Evolutionary conservation across 2,797 vertebrate species (phyloP).

Genomic region (Rhodeus uyekii): DNA sequence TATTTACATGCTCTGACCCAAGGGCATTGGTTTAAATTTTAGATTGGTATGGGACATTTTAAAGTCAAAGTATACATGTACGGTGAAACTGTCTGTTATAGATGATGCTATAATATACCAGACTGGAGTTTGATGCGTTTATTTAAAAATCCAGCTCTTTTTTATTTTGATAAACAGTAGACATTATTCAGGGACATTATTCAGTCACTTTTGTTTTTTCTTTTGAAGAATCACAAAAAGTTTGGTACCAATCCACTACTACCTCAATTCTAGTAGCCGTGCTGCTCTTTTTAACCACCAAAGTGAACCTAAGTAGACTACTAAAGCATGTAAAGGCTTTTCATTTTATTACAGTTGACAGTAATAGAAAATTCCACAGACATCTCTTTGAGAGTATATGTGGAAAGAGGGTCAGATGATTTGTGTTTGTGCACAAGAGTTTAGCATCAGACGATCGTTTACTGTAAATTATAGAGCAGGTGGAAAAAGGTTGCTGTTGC

Average conservation of each 20-base stretch:
- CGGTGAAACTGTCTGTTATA: background rate
- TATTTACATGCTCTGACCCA: background rate
- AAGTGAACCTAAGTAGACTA: background rate
- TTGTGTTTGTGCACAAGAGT: background rate
- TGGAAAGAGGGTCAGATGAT: background rate
- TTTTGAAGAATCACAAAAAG: constrained; percentile 7
- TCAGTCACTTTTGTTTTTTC: background rate
- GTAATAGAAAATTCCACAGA: constrained; percentile 12
- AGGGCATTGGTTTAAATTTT: background rate
- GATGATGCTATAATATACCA: background rate
- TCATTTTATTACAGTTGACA: background rate
- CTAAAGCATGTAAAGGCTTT: constrained; percentile 10
- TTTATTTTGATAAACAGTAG: background rate
- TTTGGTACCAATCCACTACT: constrained; percentile 10
- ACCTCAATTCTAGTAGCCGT: background rate
- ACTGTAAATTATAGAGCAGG: background rate
- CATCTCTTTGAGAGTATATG: background rate
- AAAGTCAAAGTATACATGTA: background rate
- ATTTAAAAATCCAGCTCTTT: background rate
- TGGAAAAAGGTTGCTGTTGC: background rate
- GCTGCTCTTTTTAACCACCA: constrained; percentile 5
- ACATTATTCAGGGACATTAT: background rate
- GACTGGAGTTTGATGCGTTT: background rate
- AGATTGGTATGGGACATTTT: background rate
- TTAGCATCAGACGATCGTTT: background rate